phyloP scores from a whole-genome alignment of 2,888 invertebrate species.

The Eupithecia inturbata region DNA sequence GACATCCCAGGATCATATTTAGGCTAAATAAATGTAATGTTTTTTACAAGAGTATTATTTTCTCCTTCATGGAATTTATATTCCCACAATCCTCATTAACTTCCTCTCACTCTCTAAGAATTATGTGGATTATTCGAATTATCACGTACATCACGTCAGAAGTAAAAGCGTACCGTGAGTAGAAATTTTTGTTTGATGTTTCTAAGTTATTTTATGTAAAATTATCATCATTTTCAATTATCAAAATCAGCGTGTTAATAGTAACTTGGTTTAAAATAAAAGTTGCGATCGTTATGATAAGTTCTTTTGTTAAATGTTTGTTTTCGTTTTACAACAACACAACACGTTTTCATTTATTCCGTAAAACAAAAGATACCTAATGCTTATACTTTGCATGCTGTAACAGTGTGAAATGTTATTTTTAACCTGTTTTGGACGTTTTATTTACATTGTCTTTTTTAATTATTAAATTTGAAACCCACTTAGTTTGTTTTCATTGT shows the following conservation, averaged over 20 bases:
- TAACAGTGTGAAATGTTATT: not conserved
- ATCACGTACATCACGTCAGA: not conserved
- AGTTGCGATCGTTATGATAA: not conserved
- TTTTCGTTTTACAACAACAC: not conserved
- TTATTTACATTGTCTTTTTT: too few relatives aligned
- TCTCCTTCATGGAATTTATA: not conserved
- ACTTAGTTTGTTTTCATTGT: too few relatives aligned
- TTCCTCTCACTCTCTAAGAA: not conserved
- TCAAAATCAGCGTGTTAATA: too few relatives aligned
- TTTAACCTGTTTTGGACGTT: too few relatives aligned
- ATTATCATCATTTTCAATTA: too few relatives aligned
- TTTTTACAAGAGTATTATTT: not conserved
- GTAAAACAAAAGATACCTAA: not conserved
- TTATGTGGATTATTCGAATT: not conserved
- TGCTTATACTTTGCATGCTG: not conserved
- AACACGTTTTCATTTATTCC: not conserved
- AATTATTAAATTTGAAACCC: too few relatives aligned
- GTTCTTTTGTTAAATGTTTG: not conserved
- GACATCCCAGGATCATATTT: not conserved
- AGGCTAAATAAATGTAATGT: not conserved
- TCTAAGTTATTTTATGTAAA: too few relatives aligned
- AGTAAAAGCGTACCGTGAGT: too few relatives aligned
- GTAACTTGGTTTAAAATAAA: not conserved
- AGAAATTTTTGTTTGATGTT: too few relatives aligned
- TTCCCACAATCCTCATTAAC: not conserved